Evolutionary conservation across 1,140 invertebrate genomes (phyloP).

Genomic region (Bathynomus jamesi): DNA sequence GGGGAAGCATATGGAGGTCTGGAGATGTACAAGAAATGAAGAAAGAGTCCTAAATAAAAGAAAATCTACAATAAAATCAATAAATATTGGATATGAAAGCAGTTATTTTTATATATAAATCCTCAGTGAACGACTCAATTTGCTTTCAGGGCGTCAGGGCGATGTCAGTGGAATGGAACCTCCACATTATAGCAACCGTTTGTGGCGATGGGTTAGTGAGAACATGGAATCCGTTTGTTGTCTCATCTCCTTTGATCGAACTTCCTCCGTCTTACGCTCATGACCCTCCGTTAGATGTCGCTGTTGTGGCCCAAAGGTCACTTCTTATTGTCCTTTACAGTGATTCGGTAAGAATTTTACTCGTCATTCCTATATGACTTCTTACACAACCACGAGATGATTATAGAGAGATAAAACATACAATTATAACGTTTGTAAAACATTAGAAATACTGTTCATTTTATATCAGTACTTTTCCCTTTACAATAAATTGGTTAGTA

Average conservation of each 20-base stretch:
- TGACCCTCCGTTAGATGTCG: neutral
- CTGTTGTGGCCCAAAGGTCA: neutral
- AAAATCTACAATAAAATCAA: neutral
- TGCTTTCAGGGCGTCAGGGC: neutral
- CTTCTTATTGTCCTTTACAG: neutral
- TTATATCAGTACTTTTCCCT: too few relatives aligned
- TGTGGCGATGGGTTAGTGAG: neutral
- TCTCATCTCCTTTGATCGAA: neutral
- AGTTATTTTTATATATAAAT: neutral
- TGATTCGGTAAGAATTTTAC: slow-evolving; percentile 1
- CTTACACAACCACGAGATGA: too few relatives aligned
- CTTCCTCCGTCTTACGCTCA: neutral
- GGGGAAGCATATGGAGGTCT: too few relatives aligned
- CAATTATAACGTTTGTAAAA: too few relatives aligned
- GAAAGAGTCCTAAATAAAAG: too few relatives aligned
- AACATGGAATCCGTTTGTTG: neutral
- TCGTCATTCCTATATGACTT: too few relatives aligned
- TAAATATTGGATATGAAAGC: neutral
- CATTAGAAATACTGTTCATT: too few relatives aligned
- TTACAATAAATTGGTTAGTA: too few relatives aligned
- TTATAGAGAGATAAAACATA: too few relatives aligned
- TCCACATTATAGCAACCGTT: neutral
- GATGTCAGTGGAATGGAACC: neutral
- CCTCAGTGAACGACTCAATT: neutral
- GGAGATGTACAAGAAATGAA: too few relatives aligned